Evolutionary conservation across 2,888 invertebrate species (phyloP).

Genomic region (Andrena bicolor): DNA sequence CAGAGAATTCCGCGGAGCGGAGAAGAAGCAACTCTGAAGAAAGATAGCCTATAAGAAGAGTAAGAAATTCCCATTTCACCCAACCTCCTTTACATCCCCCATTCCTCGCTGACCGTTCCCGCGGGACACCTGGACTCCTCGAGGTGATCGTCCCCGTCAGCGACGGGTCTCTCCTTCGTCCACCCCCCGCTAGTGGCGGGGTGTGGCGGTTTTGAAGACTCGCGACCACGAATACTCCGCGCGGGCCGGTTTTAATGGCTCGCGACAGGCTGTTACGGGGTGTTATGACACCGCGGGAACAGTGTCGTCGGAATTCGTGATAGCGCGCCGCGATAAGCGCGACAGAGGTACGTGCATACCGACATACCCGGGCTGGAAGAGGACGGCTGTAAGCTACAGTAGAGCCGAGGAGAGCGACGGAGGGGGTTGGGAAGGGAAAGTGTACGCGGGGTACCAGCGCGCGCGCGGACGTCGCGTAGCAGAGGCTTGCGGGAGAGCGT

Average conservation of each 20-base stretch:
- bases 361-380: neutral
- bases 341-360: slow-evolving; percentile 21
- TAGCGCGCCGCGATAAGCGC: slow-evolving; percentile 67
- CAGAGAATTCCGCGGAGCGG: too few species aligned
- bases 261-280: slow-evolving; percentile 53
- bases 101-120: neutral
- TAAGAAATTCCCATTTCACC: neutral
- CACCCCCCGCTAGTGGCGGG: slow-evolving; percentile 2
- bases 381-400: slow-evolving; percentile 9
- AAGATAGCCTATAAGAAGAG: too few species aligned
- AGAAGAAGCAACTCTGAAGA: too few species aligned
- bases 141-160: neutral
- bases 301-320: slow-evolving; percentile 73
- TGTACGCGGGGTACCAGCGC: slow-evolving; percentile 3
- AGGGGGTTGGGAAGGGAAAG: neutral
- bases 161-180: neutral
- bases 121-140: neutral
- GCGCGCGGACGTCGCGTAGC: neutral
- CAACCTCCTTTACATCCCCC: neutral
- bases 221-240: slow-evolving; percentile 36
- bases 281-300: slow-evolving; percentile 59
- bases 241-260: slow-evolving; percentile 37
- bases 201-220: slow-evolving; percentile 43
- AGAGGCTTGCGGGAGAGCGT: neutral
- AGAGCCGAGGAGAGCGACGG: neutral